Evolutionary conservation across 2,113 vertebrate genomes (phyloP), one percentile per base, ranked within the genome.

Genomic region (Paradisaea rubra): DNA sequence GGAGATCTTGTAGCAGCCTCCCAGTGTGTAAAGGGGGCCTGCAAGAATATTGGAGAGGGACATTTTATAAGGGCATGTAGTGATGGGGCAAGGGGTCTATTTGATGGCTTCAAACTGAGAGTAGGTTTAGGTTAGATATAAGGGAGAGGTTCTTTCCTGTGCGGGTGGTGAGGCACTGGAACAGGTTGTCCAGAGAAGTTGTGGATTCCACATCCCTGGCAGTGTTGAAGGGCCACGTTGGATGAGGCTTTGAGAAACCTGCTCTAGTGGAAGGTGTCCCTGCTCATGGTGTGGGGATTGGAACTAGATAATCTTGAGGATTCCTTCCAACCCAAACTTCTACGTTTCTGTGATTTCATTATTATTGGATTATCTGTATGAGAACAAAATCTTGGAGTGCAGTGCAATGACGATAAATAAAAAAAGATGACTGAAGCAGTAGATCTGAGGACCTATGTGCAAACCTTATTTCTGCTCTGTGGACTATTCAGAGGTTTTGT

Each of bases 231-330:
- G 22, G 22, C 14, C 21, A 23, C 10, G 15, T 6, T 50, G 31
- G 33, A 81, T 33, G 33, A 19, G 6, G 9, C 14, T 42, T 22
- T 88, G 42, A 31, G 50, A 49, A 35, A 65, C 18, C 17, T 49
- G 6, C 21, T 64, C 11, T 27, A 49, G 21, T 22, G 21, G 22
- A 80, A 64, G 8, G 3, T 33, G 17, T 37, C 22, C 6, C 27
- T 50, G 59, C 8, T 35, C 0, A 0, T 42, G 31, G 35, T 64
- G 37, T 0, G 0, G 25, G 9, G 6, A 3, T 52, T 81, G 33
- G 27, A 44, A 28, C 7, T 44, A 33, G 33, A 39, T 28, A 22
- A 24, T 66, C 12, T 10, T 59, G 30, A 59, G 24, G 7, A 27
- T 28, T 72, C 6, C 33, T 73, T 59, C 57, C 37, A 73, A 59